Conservation (phyloP, 2,888 invertebrate genomes). For the Omphaloscelis lunosa region DNA sequence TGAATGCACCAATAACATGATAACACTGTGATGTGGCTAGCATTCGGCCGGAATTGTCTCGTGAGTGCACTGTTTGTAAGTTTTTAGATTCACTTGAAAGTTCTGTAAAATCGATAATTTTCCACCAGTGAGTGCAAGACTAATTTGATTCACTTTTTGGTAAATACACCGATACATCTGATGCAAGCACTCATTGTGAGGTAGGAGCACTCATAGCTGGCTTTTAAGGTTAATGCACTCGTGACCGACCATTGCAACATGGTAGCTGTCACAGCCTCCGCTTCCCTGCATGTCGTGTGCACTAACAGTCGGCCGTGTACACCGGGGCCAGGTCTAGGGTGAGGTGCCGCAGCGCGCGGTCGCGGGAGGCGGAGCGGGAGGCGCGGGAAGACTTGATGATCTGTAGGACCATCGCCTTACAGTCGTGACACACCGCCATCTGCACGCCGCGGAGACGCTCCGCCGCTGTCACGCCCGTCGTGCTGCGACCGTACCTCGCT, state of each 20-base stretch:
- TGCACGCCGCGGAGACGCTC: conserved; percentile 94
- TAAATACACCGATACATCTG: conserved; percentile 3
- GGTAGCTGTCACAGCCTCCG: conserved; percentile 37
- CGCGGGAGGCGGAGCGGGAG: conserved; percentile 95
- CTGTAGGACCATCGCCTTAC: conserved; percentile 97
- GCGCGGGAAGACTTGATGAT: conserved; percentile 97
- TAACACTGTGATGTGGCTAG: conserved; percentile 28
- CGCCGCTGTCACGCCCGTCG: conserved; percentile 89
- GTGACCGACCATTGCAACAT: background rate
- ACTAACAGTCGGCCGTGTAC: conserved; percentile 91
- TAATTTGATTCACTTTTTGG: conserved; percentile 21
- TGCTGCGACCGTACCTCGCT: conserved; percentile 92
- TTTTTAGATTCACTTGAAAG: conserved; percentile 25
- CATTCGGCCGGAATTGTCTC: conserved; percentile 28
- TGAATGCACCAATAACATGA: conserved; percentile 39
- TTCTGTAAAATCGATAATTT: conserved; percentile 34
- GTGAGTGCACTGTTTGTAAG: conserved; percentile 39
- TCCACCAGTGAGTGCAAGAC: conserved; percentile 6
- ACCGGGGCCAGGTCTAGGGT: conserved; percentile 96
- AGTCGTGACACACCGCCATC: conserved; percentile 98
- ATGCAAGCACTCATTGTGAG: background rate
- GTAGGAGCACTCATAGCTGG: background rate
- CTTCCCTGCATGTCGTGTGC: conserved; percentile 37
- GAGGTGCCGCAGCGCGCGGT: conserved; percentile 95
- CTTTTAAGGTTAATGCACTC: conserved; percentile 19